Percentiles rank a stretch among this genome's conserved stretches.
phyloP scores from a whole-genome alignment of 2,888 invertebrate species.

The Aphidius colemani region DNA sequence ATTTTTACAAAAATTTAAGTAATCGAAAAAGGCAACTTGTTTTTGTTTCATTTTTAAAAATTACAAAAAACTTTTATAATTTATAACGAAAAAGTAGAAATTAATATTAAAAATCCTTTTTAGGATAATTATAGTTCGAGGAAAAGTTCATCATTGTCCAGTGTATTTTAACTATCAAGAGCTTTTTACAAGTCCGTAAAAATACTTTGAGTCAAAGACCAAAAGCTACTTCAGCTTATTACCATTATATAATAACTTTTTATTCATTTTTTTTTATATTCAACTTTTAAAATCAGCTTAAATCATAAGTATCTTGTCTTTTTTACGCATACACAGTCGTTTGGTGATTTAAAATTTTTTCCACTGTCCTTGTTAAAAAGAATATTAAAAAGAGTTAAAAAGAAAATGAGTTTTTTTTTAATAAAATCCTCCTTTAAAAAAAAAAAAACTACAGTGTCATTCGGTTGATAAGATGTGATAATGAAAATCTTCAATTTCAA shows the following conservation, averaged over 20 bases:
- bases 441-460: too few relatives aligned
- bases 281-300: conserved; percentile 54
- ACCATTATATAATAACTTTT: conserved; percentile 31
- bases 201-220: conserved; percentile 49
- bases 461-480: too few relatives aligned
- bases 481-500: too few relatives aligned
- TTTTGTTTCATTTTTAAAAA: background rate
- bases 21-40: background rate
- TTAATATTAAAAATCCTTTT: conserved; percentile 3
- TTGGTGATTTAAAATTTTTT: conserved; percentile 1
- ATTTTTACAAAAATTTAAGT: too few relatives aligned
- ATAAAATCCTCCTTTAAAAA: too few relatives aligned
- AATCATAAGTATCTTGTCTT: conserved; percentile 45
- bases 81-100: background rate
- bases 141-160: conserved; percentile 14
- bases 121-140: background rate
- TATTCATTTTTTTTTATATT: conserved; percentile 38
- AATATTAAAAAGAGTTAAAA: background rate
- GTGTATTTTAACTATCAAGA: conserved; percentile 25
- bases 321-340: conserved; percentile 28
- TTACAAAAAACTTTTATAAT: background rate
- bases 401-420: background rate
- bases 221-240: conserved; percentile 54
- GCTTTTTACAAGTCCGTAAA: conserved; percentile 21
- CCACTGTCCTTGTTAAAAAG: background rate